phyloP scores from a whole-genome alignment of 2,888 invertebrate species.

The Diadromus collaris region DNA sequence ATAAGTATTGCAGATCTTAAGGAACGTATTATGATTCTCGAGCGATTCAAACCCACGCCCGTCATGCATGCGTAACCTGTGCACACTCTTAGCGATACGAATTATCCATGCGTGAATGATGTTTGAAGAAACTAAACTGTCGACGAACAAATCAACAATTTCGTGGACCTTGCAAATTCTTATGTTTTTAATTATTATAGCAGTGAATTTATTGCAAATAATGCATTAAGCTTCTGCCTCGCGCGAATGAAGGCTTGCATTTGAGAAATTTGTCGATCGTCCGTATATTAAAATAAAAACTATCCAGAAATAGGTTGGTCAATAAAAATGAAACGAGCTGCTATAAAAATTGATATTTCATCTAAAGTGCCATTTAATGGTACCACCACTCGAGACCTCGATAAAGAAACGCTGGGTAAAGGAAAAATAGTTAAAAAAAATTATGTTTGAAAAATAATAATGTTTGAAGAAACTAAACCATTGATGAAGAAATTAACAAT shows the following conservation, averaged over 20 bases:
- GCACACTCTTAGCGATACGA: constrained; percentile 29
- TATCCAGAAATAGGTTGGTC: background rate
- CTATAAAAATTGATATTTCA: too few species aligned
- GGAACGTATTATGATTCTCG: constrained; percentile 57
- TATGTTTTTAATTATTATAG: constrained; percentile 26
- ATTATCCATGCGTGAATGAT: constrained; percentile 42
- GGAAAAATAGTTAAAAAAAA: too few species aligned
- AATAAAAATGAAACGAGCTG: background rate
- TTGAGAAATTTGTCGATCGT: background rate
- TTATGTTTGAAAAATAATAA: too few species aligned
- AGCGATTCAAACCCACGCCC: constrained; percentile 43
- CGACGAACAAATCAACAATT: constrained; percentile 32
- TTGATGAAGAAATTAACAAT: constrained; percentile 32
- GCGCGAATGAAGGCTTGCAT: background rate
- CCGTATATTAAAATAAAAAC: background rate
- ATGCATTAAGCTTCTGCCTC: background rate
- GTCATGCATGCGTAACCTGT: constrained; percentile 29
- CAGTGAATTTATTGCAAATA: constrained; percentile 16
- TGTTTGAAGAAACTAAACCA: constrained; percentile 41
- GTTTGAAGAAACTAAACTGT: constrained; percentile 40
- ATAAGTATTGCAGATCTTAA: constrained; percentile 58
- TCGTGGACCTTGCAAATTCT: constrained; percentile 35
- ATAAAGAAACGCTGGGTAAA: too few species aligned
- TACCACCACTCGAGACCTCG: too few species aligned
- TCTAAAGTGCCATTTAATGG: too few species aligned